Percentiles rank a stretch among this genome's conserved stretches.
phyloP scores from a whole-genome alignment of 2,888 invertebrate species.

The Isotomurus palustris region DNA sequence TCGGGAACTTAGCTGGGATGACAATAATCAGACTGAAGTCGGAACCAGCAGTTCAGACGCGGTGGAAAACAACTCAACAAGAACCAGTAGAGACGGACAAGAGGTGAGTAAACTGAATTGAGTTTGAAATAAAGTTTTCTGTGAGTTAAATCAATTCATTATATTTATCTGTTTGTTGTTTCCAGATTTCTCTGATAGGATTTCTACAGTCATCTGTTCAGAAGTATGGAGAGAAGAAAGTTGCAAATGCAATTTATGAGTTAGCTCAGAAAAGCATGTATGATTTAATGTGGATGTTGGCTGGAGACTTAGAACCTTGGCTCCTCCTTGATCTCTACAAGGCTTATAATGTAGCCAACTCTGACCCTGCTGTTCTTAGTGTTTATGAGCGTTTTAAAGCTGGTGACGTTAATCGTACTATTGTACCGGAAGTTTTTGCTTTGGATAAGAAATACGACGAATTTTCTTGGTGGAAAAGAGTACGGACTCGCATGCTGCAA shows the following conservation, averaged over 20 bases:
- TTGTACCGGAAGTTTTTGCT: constrained; percentile 30
- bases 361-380: constrained; percentile 20
- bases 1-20: too few relatives aligned
- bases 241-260: constrained; percentile 26
- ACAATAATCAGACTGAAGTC: too few relatives aligned
- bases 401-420: constrained; percentile 24
- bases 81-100: too few relatives aligned
- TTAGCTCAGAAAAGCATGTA: constrained; percentile 28
- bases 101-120: too few relatives aligned
- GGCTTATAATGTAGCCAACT: constrained; percentile 18
- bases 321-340: constrained; percentile 33
- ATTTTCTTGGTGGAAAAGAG: constrained; percentile 25
- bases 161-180: too few relatives aligned
- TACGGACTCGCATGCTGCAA: constrained; percentile 21
- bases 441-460: constrained; percentile 27
- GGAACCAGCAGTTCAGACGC: too few relatives aligned
- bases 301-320: constrained; percentile 32
- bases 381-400: constrained; percentile 29
- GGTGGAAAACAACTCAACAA: too few relatives aligned
- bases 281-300: constrained; percentile 30
- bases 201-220: constrained; percentile 30
- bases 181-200: constrained; percentile 23
- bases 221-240: constrained; percentile 29
- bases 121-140: too few relatives aligned
- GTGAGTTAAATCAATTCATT: too few relatives aligned